Evolutionary conservation across 2,113 vertebrate genomes (phyloP).

Genomic region (Cyanocitta stelleri): DNA sequence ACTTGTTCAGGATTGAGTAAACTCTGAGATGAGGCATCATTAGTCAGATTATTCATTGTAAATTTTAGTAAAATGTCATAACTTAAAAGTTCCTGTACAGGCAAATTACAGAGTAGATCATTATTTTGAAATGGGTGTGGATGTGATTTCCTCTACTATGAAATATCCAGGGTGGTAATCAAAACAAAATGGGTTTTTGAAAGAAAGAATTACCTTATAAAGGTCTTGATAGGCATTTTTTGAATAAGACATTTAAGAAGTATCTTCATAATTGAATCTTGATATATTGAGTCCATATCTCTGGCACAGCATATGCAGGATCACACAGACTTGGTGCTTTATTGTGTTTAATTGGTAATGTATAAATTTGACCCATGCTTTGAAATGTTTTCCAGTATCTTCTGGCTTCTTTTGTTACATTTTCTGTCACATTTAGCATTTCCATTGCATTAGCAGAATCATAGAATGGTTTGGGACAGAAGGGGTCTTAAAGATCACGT

Average conservation of each 20-base stretch:
- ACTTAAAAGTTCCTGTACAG: neutral
- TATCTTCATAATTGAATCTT: neutral
- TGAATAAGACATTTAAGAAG: neutral
- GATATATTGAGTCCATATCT: neutral
- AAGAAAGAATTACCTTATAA: neutral
- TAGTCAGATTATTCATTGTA: conserved; percentile 5
- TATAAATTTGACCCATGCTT: neutral
- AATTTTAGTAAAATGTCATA: neutral
- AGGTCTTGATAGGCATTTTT: neutral
- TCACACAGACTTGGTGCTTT: neutral
- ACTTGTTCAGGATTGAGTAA: conserved; percentile 7
- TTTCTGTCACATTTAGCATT: neutral
- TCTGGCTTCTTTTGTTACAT: neutral
- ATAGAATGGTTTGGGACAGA: neutral
- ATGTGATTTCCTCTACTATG: neutral
- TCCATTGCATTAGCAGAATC: neutral
- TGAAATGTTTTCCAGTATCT: neutral
- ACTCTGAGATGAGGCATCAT: neutral
- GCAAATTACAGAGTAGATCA: neutral
- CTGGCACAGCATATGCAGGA: neutral
- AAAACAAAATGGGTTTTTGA: neutral
- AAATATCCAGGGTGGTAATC: neutral
- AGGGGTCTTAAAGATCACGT: neutral
- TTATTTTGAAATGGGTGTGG: neutral
- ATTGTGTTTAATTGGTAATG: neutral